Base-by-base conservation (phyloP, 2,888 invertebrate genomes). In the Latheticus oryzae region DNA sequence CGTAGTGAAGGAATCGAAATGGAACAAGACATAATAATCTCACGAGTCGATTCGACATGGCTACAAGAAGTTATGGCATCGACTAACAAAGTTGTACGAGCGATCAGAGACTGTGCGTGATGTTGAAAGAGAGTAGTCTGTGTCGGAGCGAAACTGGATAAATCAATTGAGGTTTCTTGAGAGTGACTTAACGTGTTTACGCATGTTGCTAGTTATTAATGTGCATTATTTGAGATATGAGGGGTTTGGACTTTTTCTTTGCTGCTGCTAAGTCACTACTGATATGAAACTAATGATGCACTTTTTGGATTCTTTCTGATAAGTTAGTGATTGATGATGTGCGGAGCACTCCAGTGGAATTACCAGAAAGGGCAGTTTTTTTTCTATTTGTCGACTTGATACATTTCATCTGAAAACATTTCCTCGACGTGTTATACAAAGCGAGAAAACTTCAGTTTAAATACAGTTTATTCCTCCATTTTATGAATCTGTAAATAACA, bases 221-320 rank as follows among this genome's bases (percentile, higher is more conserved):
- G 24, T 50, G 35, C 50, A 35, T 24, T 32, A 26, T 12, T 11
- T 17, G 12, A 21, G 40, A 45, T 9, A 9, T 28, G 30, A 11
- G 32, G 1, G 9, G 23, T 40, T 56, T 50, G 19, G 8, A 35
- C 63, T 69, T n/a, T n/a, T n/a, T n/a, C n/a, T n/a, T n/a, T n/a
- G 66, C 66, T 67, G 64, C 65, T 66, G 65, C 67, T 65, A 68
- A 68, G 68, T 64, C 63, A 60, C 67, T 61, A 62, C 73, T 74
- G 74, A 74, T 75, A 74, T 65, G 69, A 70, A 74, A 75, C 74
- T 75, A 76, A 76, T 75, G 75, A 76, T 75, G 73, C 71, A 74
- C 72, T 74, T 73, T 73, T 74, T 71, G 71, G 72, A 67, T 70
- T 64, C 60, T 62, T 45, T 58, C 65, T 67, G 75, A 75, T 75